Evolutionary conservation across 2,888 invertebrate genomes (phyloP).

Genomic region (Strigamia maritima): DNA sequence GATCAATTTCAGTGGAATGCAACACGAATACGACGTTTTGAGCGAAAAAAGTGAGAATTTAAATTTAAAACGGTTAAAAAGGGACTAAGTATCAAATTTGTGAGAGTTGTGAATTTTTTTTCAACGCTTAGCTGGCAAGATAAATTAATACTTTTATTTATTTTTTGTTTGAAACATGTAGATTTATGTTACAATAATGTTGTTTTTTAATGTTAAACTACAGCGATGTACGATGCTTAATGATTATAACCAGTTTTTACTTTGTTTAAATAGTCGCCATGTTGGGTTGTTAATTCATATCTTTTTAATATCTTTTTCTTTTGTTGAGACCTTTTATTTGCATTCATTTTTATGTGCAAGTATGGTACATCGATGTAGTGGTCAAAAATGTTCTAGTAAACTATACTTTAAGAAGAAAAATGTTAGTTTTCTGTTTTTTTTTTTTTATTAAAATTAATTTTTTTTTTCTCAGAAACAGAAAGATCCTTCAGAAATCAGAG

Average conservation of each 20-base stretch:
- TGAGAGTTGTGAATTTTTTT: neutral
- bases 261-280: neutral
- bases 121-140: neutral
- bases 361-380: slow-evolving; percentile 1
- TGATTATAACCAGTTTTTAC: neutral
- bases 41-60: neutral
- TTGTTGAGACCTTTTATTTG: neutral
- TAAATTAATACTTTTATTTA: neutral
- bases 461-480: too few relatives aligned
- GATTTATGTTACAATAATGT: neutral
- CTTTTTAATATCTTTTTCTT: neutral
- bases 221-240: neutral
- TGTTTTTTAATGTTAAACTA: neutral
- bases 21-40: slow-evolving; percentile 42
- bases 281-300: neutral
- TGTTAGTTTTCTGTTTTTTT: neutral
- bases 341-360: neutral
- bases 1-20: slow-evolving; percentile 42
- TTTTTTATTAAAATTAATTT: neutral
- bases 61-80: neutral
- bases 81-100: neutral
- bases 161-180: neutral
- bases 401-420: neutral
- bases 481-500: too few relatives aligned
- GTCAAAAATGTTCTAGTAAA: neutral